Evolutionary conservation across 2,113 vertebrate genomes (phyloP), one percentile per base, ranked within the genome.

Genomic region (Aleadryas rufinucha): DNA sequence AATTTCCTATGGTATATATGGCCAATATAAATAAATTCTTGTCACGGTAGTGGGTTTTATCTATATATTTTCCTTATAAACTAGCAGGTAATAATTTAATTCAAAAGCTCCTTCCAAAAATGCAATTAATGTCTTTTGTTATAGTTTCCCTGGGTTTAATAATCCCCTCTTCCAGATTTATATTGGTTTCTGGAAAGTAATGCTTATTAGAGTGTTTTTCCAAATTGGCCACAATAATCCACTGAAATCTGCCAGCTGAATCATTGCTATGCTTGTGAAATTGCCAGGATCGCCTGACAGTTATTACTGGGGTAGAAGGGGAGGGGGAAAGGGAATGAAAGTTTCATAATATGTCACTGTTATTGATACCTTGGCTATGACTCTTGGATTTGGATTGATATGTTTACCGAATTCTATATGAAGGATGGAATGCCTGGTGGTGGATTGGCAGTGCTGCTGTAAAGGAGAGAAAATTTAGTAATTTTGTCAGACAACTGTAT

Each of bases 181-280:
- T 97, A 89, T 84, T 97, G 93, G 93, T 96, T 98, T 97, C 95
- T 98, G 96, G 97, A 97, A 95, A 97, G 95, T 89, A 85, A 85
- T 79, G 85, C 68, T 87, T 96, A 90, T 95, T 93, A 85, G 71
- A 97, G 89, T 92, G 80, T 93, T 97, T 97, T 98, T 97, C 97
- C 95, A 97, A 94, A 96, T 97, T 98, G 97, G 97, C 97, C 94
- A 91, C 94, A 95, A 95, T 97, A 96, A 93, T 96, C 86, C 93
- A 96, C 84, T 89, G 94, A 95, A 95, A 93, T 71, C 93, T 96
- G 96, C 97, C 97, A 98, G 80, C 89, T 94, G 96, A 97, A 97
- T 97, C 97, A 96, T 76, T 95, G 96, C 97, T 92, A 84, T 92
- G 90, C 91, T 96, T 96, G 97, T 97, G 97, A 94, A 90, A 91